A percentile compares a stretch with the other conserved stretches of the same genome.
phyloP scores from a whole-genome alignment of 2,888 invertebrate species.

The Tuberolachnus salignus region DNA sequence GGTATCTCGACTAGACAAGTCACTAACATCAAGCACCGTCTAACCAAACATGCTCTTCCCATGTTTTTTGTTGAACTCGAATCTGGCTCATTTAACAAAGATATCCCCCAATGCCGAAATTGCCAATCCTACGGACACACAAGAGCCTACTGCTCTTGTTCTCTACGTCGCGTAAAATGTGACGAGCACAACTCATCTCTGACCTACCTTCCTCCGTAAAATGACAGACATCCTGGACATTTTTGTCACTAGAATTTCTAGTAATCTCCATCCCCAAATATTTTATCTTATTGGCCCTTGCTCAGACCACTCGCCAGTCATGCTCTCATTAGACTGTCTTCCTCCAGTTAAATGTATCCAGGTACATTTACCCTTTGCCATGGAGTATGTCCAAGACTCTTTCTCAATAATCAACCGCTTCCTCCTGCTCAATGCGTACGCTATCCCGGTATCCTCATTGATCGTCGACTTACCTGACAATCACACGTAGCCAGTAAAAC shows the following conservation, averaged over 20 bases:
- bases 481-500: too few species aligned
- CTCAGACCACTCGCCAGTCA: not conserved
- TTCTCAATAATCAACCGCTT: too few species aligned
- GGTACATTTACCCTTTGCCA: too few species aligned
- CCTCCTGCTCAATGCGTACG: too few species aligned
- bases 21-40: not conserved
- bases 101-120: not conserved
- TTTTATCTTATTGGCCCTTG: not conserved
- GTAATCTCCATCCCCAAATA: not conserved
- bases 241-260: not conserved
- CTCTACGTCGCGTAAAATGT: not conserved
- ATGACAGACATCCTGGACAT: not conserved
- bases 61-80: not conserved
- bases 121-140: not conserved
- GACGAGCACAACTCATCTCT: not conserved
- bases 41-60: not conserved
- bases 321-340: not conserved
- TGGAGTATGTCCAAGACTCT: too few species aligned
- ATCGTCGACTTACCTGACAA: too few species aligned
- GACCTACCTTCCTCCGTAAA: not conserved
- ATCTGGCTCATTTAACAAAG: not conserved
- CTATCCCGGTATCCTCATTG: too few species aligned
- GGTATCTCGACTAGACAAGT: not conserved
- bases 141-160: not conserved
- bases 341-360: not conserved